Percentiles rank a stretch among this genome's conserved stretches.
These are phyloP conservation scores for Azorinus chamasolen DNA, from an alignment of 2,888 invertebrate genomes.

Conservation along the genomic window DNA sequence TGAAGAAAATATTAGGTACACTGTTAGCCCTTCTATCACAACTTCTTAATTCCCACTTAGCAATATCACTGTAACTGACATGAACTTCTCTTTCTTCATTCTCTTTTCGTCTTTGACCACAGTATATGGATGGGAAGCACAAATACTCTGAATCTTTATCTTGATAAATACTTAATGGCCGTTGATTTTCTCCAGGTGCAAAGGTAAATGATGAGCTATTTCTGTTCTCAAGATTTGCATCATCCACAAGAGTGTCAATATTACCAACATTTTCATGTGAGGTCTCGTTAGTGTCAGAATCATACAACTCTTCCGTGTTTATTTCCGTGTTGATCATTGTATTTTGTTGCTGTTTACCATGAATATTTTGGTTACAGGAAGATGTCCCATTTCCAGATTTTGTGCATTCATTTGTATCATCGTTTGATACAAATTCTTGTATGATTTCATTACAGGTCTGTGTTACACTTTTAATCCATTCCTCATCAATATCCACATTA, in stretches of 20 bases:
- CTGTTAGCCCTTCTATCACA: slow-evolving; percentile 44
- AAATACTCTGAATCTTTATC: too few relatives aligned
- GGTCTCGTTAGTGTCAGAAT: slow-evolving; percentile 35
- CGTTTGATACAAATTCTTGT: slow-evolving; percentile 13
- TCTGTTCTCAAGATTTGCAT: slow-evolving; percentile 34
- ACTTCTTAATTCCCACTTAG: too few relatives aligned
- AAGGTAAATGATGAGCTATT: slow-evolving; percentile 38
- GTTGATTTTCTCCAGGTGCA: slow-evolving; percentile 59
- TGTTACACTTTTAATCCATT: slow-evolving; percentile 21
- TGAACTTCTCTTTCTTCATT: slow-evolving; percentile 10
- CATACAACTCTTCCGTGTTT: slow-evolving; percentile 3
- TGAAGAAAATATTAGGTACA: slow-evolving; percentile 56
- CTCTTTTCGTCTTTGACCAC: slow-evolving; percentile 50
- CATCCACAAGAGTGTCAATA: too few relatives aligned
- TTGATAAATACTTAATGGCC: slow-evolving; percentile 58
- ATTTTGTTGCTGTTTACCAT: not conserved
- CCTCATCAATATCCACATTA: too few relatives aligned
- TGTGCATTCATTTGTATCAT: too few relatives aligned
- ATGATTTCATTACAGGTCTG: slow-evolving; percentile 7
- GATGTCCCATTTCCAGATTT: too few relatives aligned
- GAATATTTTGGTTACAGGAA: too few relatives aligned
- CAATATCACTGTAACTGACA: too few relatives aligned
- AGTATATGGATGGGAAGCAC: too few relatives aligned
- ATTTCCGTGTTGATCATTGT: not conserved
- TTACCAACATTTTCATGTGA: too few relatives aligned